Percentiles rank a stretch among this genome's conserved stretches.
phyloP scores from a whole-genome alignment of 2,888 invertebrate species.

The Aromia moschata region DNA sequence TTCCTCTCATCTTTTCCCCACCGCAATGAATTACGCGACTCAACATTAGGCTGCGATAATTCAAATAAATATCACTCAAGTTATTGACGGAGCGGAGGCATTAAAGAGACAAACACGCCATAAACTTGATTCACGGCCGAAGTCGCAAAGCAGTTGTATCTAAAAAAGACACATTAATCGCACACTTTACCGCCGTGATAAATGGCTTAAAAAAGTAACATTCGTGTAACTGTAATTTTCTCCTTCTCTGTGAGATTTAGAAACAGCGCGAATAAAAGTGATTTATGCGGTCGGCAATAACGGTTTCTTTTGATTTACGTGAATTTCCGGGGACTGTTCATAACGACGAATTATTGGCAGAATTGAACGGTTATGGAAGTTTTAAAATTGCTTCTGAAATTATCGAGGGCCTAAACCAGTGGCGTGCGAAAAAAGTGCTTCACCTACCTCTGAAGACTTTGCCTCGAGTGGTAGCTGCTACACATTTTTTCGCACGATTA shows the following conservation, averaged over 20 bases:
- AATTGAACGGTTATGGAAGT: conserved; percentile 21
- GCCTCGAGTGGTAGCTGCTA: too few relatives aligned
- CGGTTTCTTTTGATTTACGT: conserved; percentile 19
- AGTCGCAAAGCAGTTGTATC: neutral
- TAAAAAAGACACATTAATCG: neutral
- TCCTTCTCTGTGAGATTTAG: neutral
- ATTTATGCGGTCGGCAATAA: conserved; percentile 20
- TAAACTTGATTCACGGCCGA: neutral
- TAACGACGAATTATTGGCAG: conserved; percentile 19
- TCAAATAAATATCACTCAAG: too few relatives aligned
- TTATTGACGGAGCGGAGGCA: neutral
- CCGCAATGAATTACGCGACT: too few relatives aligned
- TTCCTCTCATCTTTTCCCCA: too few relatives aligned
- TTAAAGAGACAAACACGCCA: neutral
- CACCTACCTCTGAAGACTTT: too few relatives aligned
- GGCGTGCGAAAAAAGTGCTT: too few relatives aligned
- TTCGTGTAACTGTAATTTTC: conserved; percentile 1
- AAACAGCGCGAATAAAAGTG: conserved; percentile 13
- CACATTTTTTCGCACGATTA: too few relatives aligned
- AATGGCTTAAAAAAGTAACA: conserved; percentile 9
- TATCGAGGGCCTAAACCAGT: conserved; percentile 10
- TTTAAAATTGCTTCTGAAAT: conserved; percentile 19
- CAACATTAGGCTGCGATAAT: too few relatives aligned
- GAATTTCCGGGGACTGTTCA: conserved; percentile 6
- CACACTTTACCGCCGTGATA: neutral